Evolutionary conservation across 2,113 vertebrate species (phyloP).

Genomic region (Dromiciops gliroides): DNA sequence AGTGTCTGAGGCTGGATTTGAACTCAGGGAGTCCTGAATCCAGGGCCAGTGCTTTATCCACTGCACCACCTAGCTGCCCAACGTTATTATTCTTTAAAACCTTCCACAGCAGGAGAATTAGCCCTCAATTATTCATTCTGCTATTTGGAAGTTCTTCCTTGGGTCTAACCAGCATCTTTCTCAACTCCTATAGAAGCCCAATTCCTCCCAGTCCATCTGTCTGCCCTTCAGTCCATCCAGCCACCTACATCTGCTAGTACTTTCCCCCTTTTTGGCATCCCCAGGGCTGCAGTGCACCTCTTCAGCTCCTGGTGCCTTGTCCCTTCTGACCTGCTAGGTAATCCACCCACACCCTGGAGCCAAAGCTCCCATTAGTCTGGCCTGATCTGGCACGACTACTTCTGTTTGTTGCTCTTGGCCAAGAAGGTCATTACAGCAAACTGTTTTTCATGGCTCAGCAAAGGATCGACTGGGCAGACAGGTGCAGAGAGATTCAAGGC

Average conservation of each 20-base stretch:
- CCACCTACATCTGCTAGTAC: background rate
- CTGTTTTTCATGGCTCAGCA: slow-evolving; percentile 25
- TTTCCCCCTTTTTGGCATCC: slow-evolving; percentile 14
- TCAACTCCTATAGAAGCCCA: background rate
- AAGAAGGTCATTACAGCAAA: slow-evolving; percentile 23
- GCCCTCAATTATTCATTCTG: background rate
- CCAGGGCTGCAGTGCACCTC: background rate
- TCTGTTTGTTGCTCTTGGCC: slow-evolving; percentile 55
- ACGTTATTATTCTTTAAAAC: slow-evolving; percentile 2
- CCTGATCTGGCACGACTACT: slow-evolving; percentile 35
- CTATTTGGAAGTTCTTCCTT: slow-evolving; percentile 11
- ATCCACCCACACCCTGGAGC: slow-evolving; percentile 12
- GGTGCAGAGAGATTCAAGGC: slow-evolving; percentile 31
- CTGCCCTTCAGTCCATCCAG: background rate
- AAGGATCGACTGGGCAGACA: background rate
- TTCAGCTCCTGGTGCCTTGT: slow-evolving; percentile 32
- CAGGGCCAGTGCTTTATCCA: too few relatives aligned
- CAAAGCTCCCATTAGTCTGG: slow-evolving; percentile 24
- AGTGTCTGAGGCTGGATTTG: too few relatives aligned
- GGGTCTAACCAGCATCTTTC: slow-evolving; percentile 12
- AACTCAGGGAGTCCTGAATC: too few relatives aligned
- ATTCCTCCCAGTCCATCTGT: background rate
- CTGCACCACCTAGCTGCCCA: too few relatives aligned
- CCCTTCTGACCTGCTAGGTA: slow-evolving; percentile 21
- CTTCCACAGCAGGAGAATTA: background rate